Base-by-base conservation (phyloP, 2,797 vertebrate genomes). In the Cichlasoma orientale region DNA sequence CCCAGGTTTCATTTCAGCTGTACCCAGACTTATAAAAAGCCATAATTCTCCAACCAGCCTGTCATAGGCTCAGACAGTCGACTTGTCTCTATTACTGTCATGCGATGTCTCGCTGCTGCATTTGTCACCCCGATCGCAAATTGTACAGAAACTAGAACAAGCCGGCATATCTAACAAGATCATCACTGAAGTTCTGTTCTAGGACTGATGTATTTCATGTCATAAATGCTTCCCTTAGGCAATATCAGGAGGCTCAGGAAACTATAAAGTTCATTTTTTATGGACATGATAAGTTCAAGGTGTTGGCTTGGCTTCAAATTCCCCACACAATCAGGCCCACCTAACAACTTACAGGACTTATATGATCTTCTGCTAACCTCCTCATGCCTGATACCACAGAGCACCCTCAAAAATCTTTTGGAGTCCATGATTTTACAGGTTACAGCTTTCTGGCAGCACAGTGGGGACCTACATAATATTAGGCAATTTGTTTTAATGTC, bases 31-130 rank as follows among this genome's bases (percentile, higher is more conserved):
- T 44, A 44, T 16, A 44, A 44, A 16, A 13, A 44, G 41, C 2
- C 4, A 44, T 16, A 44, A 66, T 38, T 47, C 16, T 47, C 38
- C 38, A 27, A 23, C 14, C 2, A 27, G 27, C 38, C 61, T 19
- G 38, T 63, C 14, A 63, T 44, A 44, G 21, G 25, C 61, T 66
- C 23, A 5, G 61, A 66, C 38, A 27, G 38, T 66, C 38, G 1
- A 66, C 23, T 47, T 47, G 61, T 47, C 61, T 66, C 61, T 21
- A 66, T 66, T 66, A 47, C 61, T 66, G 61, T 66, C 61, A 19
- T 27, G 9, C 41, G 47, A 19, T 23, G 41, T 66, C 41, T 66
- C 41, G 27, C 61, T 66, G 16, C 41, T 66, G 23, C 61, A 66
- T 66, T 66, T 47, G 41, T 66, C 61, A 47, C 27, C 61, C 61